phyloP scores from a whole-genome alignment of 2,113 vertebrate genomes.

The Dasyurus viverrinus region DNA sequence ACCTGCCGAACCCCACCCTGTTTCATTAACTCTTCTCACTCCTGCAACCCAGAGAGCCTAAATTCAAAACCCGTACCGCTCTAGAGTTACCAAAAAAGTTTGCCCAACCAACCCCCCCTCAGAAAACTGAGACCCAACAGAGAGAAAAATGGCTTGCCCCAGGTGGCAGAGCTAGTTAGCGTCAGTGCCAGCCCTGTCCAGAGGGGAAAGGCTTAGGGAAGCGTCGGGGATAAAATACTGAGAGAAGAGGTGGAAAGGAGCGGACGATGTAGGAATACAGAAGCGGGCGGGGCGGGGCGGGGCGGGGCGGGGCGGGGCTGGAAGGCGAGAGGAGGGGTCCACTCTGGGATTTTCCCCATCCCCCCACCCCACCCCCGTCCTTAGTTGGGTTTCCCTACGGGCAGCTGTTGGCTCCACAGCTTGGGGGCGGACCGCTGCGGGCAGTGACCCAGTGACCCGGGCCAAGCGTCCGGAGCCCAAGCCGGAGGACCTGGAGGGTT shows the following conservation, averaged over 20 bases:
- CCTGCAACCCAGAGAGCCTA: neutral
- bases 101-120: neutral
- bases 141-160: neutral
- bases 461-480: neutral
- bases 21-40: neutral
- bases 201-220: neutral
- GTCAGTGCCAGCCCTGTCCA: neutral
- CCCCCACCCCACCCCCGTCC: neutral
- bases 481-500: neutral
- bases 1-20: neutral
- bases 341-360: neutral
- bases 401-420: neutral
- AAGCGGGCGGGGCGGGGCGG: neutral
- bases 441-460: conserved; percentile 1
- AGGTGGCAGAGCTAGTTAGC: neutral
- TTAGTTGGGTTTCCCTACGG: neutral
- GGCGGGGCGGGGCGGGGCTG: neutral
- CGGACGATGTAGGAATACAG: too few relatives aligned
- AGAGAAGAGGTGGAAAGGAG: neutral
- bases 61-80: neutral
- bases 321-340: neutral
- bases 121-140: neutral
- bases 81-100: neutral
- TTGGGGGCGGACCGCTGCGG: neutral
- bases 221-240: neutral